Base-by-base conservation (phyloP, 2,888 invertebrate genomes). In the Agonopterix heracliana region DNA sequence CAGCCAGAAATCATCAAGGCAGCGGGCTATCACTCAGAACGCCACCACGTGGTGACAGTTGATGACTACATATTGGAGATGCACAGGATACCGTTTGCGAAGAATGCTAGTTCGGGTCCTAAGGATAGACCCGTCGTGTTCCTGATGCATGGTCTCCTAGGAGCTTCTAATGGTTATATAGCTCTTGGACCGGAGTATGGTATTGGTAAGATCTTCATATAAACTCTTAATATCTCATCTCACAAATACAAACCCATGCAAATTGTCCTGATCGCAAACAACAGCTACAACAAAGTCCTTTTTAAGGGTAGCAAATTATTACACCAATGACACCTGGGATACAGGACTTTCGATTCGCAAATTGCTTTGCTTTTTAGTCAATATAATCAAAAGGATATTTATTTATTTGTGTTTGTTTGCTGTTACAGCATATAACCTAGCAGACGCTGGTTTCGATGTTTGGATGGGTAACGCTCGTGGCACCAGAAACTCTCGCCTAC, bases 381-480 rank as follows among this genome's bases (percentile, higher is more conserved):
- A 26, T 7, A 3, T 26, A 26, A 26, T 26, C 26, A 26, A 26
- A 26, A 26, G 7, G 3, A 26, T 5, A 7, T 26, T 26, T 26
- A 3, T 26, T 26, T 5, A 26, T 26, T 26, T 26, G 26, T 26
- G 7, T 26, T 26, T 26, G 2, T 26, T 5, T 26, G 3, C 26
- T 38, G 13, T 51, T 49, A 2, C 47, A 64, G 66, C 55, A 5
- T 64, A 64, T 54, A 57, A 81, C 13, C 61, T 92, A n/a, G 87
- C 90, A 9, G 90, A 92, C 54, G 70, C 78, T 38, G 91, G 91
- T 10, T 92, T 90, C 59, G 92, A 92, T 56, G 91, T 92, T 0
- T 95, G 94, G 94, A 71, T 95, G 74, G 91, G 92, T 0, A 95
- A 94, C 70, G 87, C 89, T 9, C 86, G 95, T 2, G 95, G 95